These are phyloP conservation scores for Saxidomus purpurata DNA, from an alignment of 1,140 invertebrate species.

Conservation along the genomic window DNA sequence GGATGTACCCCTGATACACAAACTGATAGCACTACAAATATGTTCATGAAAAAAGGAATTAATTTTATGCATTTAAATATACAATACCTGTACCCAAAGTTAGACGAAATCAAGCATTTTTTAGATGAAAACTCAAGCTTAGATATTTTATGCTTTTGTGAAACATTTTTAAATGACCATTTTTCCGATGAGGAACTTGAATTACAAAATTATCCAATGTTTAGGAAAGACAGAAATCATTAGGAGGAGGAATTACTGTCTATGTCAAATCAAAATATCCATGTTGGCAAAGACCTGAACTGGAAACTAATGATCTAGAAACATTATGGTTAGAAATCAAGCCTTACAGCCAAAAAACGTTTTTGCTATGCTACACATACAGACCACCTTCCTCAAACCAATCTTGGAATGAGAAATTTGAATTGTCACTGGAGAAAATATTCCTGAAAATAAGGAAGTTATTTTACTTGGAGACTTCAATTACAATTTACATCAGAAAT, in stretches of 20 bases:
- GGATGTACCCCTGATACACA: no score
- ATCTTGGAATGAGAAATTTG: no score
- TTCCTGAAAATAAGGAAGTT: no score
- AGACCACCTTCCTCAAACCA: background rate
- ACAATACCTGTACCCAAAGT: no score
- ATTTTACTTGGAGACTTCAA: no score
- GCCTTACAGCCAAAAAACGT: no score
- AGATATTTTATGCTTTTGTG: background rate
- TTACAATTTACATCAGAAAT: no score
- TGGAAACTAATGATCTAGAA: no score
- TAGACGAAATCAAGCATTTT: conserved; percentile 5
- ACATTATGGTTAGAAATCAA: no score
- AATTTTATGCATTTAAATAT: background rate
- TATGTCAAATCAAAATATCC: background rate
- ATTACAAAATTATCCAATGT: background rate
- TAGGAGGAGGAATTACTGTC: background rate
- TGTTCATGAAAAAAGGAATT: background rate
- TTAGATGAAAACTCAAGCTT: background rate
- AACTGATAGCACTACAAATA: no score
- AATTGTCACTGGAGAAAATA: background rate
- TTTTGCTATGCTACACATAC: no score
- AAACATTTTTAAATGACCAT: conserved; percentile 2
- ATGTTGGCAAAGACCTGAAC: no score
- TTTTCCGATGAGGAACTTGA: background rate
- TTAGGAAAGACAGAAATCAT: background rate